Conservation (phyloP, 2,113 vertebrate genomes). For the Eurypyga helias region DNA sequence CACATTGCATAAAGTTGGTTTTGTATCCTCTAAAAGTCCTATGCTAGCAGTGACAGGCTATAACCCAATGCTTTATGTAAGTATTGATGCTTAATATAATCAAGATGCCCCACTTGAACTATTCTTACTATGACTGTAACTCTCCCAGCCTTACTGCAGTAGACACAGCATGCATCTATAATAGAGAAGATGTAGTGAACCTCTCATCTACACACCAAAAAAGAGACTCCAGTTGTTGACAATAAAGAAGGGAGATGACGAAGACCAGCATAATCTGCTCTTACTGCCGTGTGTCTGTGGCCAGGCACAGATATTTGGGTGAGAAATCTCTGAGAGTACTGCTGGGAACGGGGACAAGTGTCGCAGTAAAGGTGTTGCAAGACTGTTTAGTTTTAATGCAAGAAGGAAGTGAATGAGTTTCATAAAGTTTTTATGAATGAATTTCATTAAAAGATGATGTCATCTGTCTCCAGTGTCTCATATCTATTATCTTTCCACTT, state of each 20-base stretch:
- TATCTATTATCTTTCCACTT: slow-evolving; percentile 5
- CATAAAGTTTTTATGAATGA: not conserved
- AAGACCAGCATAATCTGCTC: not conserved
- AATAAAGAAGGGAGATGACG: not conserved
- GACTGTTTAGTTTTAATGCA: not conserved
- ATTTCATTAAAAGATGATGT: not conserved
- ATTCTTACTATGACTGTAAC: not conserved
- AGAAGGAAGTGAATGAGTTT: not conserved
- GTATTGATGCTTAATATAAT: not conserved
- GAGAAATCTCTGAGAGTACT: not conserved
- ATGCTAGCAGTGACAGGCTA: not conserved
- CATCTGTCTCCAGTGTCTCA: not conserved
- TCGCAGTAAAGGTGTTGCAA: not conserved
- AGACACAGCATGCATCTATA: not conserved
- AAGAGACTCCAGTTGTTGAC: not conserved
- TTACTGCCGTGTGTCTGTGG: not conserved
- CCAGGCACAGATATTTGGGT: not conserved
- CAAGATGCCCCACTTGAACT: not conserved
- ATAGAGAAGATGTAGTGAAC: not conserved
- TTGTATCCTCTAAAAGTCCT: not conserved
- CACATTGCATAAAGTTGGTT: not conserved
- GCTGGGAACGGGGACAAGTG: slow-evolving; percentile 2
- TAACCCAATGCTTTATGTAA: not conserved
- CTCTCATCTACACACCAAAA: not conserved
- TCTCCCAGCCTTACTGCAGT: not conserved